phyloP scores from a whole-genome alignment of 2,113 vertebrate genomes.

The Ctenodactylus gundi region DNA sequence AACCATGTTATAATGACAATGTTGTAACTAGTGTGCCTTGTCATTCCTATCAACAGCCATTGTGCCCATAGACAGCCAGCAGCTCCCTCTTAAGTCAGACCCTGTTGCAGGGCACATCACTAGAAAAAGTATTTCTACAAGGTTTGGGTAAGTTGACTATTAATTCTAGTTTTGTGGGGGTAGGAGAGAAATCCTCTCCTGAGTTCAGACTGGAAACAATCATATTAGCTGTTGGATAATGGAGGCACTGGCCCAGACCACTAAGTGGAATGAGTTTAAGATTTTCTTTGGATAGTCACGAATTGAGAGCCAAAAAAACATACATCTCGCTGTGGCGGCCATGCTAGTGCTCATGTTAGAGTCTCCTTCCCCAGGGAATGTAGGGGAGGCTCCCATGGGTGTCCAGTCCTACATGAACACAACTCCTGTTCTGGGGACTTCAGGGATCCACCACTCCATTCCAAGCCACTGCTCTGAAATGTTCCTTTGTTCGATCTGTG shows the following conservation, averaged over 20 bases:
- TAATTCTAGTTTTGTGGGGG: neutral
- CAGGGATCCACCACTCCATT: neutral
- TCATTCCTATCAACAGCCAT: too few species aligned
- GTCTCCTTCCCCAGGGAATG: neutral
- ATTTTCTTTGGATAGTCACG: neutral
- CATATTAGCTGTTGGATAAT: neutral
- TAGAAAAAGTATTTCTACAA: conserved; percentile 1
- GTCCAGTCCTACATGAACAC: neutral
- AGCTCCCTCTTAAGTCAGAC: too few species aligned
- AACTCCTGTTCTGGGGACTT: neutral
- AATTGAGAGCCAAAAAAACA: neutral
- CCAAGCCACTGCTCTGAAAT: neutral
- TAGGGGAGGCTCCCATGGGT: neutral
- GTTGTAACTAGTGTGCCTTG: too few species aligned
- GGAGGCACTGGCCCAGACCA: neutral
- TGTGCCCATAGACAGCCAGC: too few species aligned
- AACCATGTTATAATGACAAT: too few species aligned
- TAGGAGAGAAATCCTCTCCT: neutral
- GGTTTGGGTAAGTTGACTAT: neutral
- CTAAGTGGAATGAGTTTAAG: neutral
- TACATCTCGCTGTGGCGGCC: neutral
- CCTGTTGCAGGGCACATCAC: too few species aligned
- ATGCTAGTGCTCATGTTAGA: neutral
- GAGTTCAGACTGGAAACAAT: neutral
- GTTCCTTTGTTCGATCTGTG: neutral